A percentile compares a stretch with the other conserved stretches of the same genome.
Conservation (phyloP, 2,113 vertebrate genomes). For the Australoheros scitulus region DNA sequence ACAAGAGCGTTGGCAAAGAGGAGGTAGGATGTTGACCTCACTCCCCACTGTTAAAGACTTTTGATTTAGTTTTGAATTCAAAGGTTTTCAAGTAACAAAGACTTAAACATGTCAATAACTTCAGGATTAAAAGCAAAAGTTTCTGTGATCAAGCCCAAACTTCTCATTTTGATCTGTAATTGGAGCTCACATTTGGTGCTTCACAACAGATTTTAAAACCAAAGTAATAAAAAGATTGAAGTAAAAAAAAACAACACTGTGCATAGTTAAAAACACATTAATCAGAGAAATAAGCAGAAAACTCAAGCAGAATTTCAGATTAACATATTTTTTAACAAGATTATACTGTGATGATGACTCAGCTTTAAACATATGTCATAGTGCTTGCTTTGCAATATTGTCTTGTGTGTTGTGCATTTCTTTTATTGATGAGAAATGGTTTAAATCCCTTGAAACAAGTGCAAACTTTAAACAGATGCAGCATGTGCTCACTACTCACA, state of each 20-base stretch:
- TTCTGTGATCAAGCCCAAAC: background rate
- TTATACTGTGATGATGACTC: too few relatives aligned
- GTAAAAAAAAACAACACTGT: background rate
- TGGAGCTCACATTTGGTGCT: background rate
- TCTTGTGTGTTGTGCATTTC: background rate
- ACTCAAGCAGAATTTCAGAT: background rate
- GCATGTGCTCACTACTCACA: background rate
- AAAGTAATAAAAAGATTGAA: background rate
- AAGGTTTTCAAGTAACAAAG: background rate
- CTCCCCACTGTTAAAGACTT: background rate
- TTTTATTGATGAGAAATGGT: background rate
- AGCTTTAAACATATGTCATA: background rate
- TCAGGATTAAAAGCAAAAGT: background rate
- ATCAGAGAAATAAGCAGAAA: background rate
- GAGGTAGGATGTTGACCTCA: slow-evolving; percentile 81
- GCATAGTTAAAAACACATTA: background rate
- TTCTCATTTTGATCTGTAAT: background rate
- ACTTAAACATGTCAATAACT: background rate
- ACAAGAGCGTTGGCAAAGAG: slow-evolving; percentile 87
- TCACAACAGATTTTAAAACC: background rate
- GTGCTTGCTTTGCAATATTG: background rate
- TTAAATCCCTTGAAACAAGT: background rate
- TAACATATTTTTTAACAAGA: background rate
- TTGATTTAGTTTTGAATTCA: background rate
- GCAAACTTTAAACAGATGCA: background rate